Base-by-base conservation (phyloP, 1,140 invertebrate species). In the Luehdorfia chinensis region DNA sequence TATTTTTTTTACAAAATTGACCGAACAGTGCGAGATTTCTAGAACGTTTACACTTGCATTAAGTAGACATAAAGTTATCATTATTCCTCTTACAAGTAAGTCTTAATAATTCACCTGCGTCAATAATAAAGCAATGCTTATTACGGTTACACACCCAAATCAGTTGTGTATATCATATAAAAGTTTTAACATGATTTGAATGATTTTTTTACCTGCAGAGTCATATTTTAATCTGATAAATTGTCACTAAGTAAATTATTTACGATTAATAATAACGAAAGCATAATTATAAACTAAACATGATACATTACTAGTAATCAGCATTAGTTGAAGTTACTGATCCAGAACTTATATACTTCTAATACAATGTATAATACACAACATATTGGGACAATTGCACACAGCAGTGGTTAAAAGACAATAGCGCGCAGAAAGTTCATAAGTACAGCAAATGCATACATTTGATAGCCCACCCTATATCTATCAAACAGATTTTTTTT, bases 21-120 rank as follows among this genome's bases (percentile, higher is more conserved):
- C 83, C 80, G 80, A 86, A 86, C 83, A 86, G 83, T 84, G 80
- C 80, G 83, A 86, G 78, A 86, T 86, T 86, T 86, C 79, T 86
- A 86, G 78, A 80, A 86, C 78, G 83, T 86, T 85, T 84, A 84
- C 78, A 84, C 76, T 86, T 86, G 83, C 76, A 80, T 86, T 86
- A 86, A 86, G 83, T 86, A 86, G 83, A 86, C 78, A 84, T 83
- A 86, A 79, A 84, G 70, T 77, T 85, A 81, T 79, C 72, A 81
- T 84, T 77, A 85, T 78, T 76, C 61, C 62, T 69, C 79, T 84
- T 84, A 84, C 71, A 80, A 71, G 75, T 86, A 83, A 84, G 77
- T 85, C 81, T 81, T 85, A 83, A 70, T 64, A 65, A 70, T 81
- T 75, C 81, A 85, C 77, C 77, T 84, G 77, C 77, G 75, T 81